A percentile compares a stretch with the other conserved stretches of the same genome.
Conservation (phyloP, 1,140 invertebrate species). For the Octopus bimaculoides region DNA sequence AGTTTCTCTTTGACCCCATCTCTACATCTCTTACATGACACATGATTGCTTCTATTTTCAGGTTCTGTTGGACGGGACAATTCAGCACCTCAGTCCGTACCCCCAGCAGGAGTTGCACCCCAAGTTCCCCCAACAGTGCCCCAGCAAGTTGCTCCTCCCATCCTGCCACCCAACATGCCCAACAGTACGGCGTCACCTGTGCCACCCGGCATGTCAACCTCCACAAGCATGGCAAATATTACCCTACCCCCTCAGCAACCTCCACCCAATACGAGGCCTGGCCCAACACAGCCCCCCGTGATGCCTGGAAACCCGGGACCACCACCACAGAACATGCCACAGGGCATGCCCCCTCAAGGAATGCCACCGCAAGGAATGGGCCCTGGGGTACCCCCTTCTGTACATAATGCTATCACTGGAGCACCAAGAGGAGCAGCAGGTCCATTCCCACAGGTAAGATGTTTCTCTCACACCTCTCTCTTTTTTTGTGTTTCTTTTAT, state of each 20-base stretch:
- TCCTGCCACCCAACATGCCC: conserved; percentile 28
- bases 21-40: too few relatives aligned
- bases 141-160: conserved; percentile 24
- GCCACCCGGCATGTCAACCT: conserved; percentile 14
- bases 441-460: neutral
- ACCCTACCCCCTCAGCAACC: conserved; percentile 23
- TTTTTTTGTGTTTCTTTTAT: too few relatives aligned
- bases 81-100: conserved; percentile 41
- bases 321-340: conserved; percentile 21
- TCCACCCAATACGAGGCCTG: conserved; percentile 17
- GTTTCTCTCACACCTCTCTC: neutral
- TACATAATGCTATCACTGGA: neutral
- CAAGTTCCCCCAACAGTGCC: conserved; percentile 6
- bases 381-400: conserved; percentile 4
- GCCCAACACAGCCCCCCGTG: conserved; percentile 20
- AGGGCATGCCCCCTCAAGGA: neutral
- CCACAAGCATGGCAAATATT: conserved; percentile 4
- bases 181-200: conserved; percentile 25
- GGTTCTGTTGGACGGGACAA: neutral
- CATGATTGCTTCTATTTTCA: neutral
- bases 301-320: conserved; percentile 11
- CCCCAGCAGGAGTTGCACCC: conserved; percentile 35
- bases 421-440: conserved; percentile 4
- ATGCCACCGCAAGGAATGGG: conserved; percentile 11
- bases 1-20: too few relatives aligned